Base-by-base conservation (phyloP, 1,140 invertebrate genomes). In the Yoshiicerus persimilis region DNA sequence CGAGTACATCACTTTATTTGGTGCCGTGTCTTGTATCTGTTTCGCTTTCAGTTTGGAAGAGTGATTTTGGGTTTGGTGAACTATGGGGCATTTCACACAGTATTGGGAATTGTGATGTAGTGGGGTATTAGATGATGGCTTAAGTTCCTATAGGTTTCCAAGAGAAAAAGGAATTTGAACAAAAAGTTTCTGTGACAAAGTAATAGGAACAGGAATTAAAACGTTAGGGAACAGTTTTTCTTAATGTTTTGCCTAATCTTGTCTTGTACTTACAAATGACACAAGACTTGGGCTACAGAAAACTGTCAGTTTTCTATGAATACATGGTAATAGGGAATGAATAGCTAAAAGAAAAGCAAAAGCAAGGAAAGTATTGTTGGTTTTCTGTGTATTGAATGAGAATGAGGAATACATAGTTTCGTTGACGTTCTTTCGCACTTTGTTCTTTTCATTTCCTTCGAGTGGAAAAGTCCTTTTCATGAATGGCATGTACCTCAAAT, bases 381-480 rank as follows among this genome's bases (percentile, higher is more conserved):
- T 80, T 38, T 34, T 36, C 34, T 80, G 20, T 36, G 75, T 80
- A 80, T 80, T 80, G 75, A 80, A 80, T 80, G 75, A 80, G 30
- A 80, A 80, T 80, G 75, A 36, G 32, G 75, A 80, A 80, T 34
- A 34, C 38, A 25, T 80, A 80, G 32, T 34, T 20, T 20, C 36
- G 66, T 70, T 70, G 34, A 80, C 75, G 75, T 80, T 80, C 75
- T 80, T 80, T 34, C 47, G 39, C 83, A 84, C 83, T 84, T 84
- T 84, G 83, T 84, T 84, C 83, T 56, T 84, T 84, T 84, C 83
- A 84, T 84, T 84, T 84, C 83, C 83, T 41, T 84, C 10, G 30
- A 84, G 38, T 41, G 38, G 83, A 32, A 84, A 84, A 84, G 32
- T 23, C 30, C 83, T 84, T 84, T 84, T 84, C 83, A 84, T 84